Conservation (phyloP, 2,888 invertebrate genomes). For the Lasioglossum figueresi region DNA sequence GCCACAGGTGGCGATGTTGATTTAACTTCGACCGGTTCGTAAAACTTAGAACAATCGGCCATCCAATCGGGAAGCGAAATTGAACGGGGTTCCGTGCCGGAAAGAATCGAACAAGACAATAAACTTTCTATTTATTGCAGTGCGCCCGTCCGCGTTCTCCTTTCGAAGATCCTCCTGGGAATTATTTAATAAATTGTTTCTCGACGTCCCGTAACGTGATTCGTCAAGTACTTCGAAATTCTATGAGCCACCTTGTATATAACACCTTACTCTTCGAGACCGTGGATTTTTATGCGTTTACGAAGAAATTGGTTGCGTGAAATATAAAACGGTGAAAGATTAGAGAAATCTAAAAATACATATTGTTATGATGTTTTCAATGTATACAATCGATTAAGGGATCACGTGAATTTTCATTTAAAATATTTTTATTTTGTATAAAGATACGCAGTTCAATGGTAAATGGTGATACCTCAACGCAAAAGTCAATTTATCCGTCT, state of each 20-base stretch:
- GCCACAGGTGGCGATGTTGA: constrained; percentile 69
- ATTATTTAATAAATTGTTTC: constrained; percentile 52
- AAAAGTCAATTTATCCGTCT: too few relatives aligned
- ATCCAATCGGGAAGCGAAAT: constrained; percentile 48
- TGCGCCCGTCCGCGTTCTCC: neutral
- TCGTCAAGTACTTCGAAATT: constrained; percentile 31
- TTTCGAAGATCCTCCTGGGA: constrained; percentile 18
- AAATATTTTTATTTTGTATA: too few relatives aligned
- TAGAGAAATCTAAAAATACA: too few relatives aligned
- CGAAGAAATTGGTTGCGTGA: too few relatives aligned
- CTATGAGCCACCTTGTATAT: neutral
- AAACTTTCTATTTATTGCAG: constrained; percentile 41
- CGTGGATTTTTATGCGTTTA: too few relatives aligned
- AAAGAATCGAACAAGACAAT: constrained; percentile 41
- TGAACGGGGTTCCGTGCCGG: constrained; percentile 26
- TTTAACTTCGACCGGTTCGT: constrained; percentile 53
- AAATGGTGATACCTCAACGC: too few relatives aligned
- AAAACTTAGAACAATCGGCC: constrained; percentile 60
- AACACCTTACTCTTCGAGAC: too few relatives aligned
- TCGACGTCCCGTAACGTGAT: constrained; percentile 11
- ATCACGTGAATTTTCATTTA: too few relatives aligned
- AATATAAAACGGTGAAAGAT: too few relatives aligned
- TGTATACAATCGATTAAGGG: too few relatives aligned
- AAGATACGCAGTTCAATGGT: too few relatives aligned
- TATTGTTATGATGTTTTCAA: too few relatives aligned